Evolutionary conservation across 2,888 invertebrate species (phyloP).

Genomic region (Cartodere bifasciata): DNA sequence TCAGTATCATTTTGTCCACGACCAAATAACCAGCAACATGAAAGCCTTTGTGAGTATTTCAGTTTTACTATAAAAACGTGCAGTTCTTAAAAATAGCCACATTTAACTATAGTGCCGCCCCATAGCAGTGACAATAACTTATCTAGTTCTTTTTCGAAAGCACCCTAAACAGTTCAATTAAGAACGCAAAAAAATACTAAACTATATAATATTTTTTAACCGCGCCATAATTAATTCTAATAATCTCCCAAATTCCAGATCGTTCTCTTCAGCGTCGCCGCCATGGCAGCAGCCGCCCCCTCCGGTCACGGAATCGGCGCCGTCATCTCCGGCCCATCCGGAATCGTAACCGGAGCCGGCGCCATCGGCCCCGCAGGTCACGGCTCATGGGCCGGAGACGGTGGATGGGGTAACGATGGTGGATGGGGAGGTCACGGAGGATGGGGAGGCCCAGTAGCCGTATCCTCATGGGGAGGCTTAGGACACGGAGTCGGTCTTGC

Average conservation of each 20-base stretch:
- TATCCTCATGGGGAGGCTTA: constrained; percentile 9
- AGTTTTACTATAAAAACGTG: no score
- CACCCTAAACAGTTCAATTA: no score
- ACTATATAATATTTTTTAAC: no score
- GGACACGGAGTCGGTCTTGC: constrained; percentile 5
- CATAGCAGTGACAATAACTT: no score
- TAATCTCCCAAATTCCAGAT: no score
- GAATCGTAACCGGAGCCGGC: constrained; percentile 17
- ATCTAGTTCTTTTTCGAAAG: no score
- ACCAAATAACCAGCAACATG: constrained; percentile 10
- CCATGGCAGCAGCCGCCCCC: constrained; percentile 14
- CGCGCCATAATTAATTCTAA: no score
- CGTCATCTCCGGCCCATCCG: constrained; percentile 14
- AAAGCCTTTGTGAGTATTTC: constrained; percentile 12
- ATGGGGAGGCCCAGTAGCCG: constrained; percentile 9
- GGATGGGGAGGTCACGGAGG: constrained; percentile 14
- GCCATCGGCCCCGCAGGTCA: constrained; percentile 17
- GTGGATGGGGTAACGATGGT: constrained; percentile 27
- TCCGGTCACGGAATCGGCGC: constrained; percentile 15
- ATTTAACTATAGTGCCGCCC: no score
- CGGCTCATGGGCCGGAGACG: constrained; percentile 26
- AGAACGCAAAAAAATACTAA: no score
- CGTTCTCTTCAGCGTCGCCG: constrained; percentile 10
- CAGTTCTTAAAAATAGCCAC: no score
- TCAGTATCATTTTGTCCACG: constrained; percentile 18